Percentiles rank a stretch among this genome's conserved stretches.
Evolutionary conservation across 2,797 vertebrate genomes (phyloP).

Genomic region (Gallirallus australis): DNA sequence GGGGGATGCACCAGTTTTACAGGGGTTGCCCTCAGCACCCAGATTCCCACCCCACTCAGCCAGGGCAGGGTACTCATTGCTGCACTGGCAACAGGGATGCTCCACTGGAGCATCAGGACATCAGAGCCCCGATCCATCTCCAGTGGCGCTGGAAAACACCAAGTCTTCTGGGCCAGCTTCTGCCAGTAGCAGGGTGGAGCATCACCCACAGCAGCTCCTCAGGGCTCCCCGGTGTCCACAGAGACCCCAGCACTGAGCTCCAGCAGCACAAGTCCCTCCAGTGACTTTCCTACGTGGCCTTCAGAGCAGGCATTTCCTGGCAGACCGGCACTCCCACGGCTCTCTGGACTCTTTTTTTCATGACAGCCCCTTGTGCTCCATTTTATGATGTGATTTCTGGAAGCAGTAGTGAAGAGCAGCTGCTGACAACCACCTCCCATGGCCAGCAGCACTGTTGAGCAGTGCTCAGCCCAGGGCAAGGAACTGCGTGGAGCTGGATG

Average conservation of each 20-base stretch:
- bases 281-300: background rate
- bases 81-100: background rate
- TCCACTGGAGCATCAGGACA: rapidly evolving
- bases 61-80: background rate
- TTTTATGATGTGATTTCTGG: background rate
- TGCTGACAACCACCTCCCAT: background rate
- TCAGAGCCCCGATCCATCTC: background rate
- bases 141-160: too few relatives aligned
- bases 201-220: background rate
- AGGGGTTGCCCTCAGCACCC: background rate
- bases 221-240: background rate
- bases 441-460: background rate
- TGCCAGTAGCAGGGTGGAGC: background rate
- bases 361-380: background rate
- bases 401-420: background rate
- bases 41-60: rapidly evolving
- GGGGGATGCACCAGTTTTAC: background rate
- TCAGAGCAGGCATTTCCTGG: background rate
- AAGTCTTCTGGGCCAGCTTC: background rate
- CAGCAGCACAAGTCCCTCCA: background rate
- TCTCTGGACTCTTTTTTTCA: background rate
- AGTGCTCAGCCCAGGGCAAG: background rate
- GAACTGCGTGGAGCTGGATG: background rate
- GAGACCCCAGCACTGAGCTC: background rate
- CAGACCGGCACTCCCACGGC: background rate